Evolutionary conservation across 2,113 vertebrate species (phyloP).

Genomic region (zebrafish (Danio rerio)): GRCz12tu NC_133187.1:2703001-2703500

Average conservation of each 20-base stretch:
- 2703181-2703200: conserved; percentile 36
- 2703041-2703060: conserved; percentile 20
- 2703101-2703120: conserved; percentile 29
- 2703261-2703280: not conserved
- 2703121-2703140: conserved; percentile 26
- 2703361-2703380: too few species aligned
- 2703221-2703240: conserved; percentile 20
- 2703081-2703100: conserved; percentile 26
- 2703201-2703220: conserved; percentile 31
- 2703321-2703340: too few species aligned
- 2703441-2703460: too few species aligned
- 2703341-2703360: too few species aligned
- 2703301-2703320: too few species aligned
- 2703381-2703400: too few species aligned
- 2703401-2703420: too few species aligned
- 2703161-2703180: conserved; percentile 30
- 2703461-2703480: too few species aligned
- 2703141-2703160: conserved; percentile 27
- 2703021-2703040: conserved; percentile 15
- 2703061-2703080: not conserved
- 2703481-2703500: too few species aligned
- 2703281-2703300: not conserved
- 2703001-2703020: conserved; percentile 6
- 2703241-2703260: conserved; percentile 22
- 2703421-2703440: too few species aligned